These are phyloP conservation scores for Cosmia trapezina DNA, from an alignment of 2,888 invertebrate genomes.

Conservation along the genomic window DNA sequence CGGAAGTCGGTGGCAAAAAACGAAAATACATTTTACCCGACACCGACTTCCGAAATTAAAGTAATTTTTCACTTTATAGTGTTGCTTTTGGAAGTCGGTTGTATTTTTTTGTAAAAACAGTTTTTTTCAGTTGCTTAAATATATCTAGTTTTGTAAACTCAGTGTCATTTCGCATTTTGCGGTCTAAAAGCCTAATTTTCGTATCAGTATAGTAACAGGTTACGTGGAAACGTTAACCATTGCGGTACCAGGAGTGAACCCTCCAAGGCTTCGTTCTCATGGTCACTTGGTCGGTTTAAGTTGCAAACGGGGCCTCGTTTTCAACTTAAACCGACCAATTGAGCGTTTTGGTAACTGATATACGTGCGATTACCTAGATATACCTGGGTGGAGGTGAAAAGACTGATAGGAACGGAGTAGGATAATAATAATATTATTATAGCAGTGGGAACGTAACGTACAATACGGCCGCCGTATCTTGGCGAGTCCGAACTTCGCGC, in stretches of 20 bases:
- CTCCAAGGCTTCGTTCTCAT: conserved; percentile 19
- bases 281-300: background rate
- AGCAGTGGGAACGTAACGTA: too few species aligned
- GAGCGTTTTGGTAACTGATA: background rate
- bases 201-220: background rate
- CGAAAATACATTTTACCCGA: too few species aligned
- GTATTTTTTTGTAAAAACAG: too few species aligned
- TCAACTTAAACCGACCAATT: background rate
- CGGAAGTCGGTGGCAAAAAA: too few species aligned
- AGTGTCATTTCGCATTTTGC: background rate
- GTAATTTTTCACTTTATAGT: too few species aligned
- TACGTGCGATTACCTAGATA: background rate
- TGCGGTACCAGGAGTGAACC: conserved; percentile 5
- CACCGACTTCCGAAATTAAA: too few species aligned
- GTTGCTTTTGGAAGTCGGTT: too few species aligned
- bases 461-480: too few species aligned
- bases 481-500: too few species aligned
- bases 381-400: background rate
- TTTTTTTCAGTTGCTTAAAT: background rate
- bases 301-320: background rate
- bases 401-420: background rate
- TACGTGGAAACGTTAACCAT: conserved; percentile 18
- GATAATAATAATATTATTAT: too few species aligned
- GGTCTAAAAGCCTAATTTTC: background rate
- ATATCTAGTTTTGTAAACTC: background rate